These are phyloP conservation scores for Eurytoma adleriae DNA, from an alignment of 2,888 invertebrate genomes.

Conservation along the genomic window DNA sequence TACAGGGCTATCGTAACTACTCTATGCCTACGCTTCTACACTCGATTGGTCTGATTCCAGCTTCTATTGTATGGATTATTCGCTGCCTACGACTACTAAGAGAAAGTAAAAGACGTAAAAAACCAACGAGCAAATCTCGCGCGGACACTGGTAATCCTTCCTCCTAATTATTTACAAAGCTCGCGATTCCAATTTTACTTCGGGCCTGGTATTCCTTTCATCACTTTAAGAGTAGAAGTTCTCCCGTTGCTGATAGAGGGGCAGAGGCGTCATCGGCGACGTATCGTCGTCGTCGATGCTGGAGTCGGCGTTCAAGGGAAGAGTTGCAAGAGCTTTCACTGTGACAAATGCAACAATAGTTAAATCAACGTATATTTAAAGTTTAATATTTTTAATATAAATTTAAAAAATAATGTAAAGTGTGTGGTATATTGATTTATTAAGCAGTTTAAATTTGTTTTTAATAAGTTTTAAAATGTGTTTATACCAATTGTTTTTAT, in stretches of 20 bases:
- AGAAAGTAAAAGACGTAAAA: not conserved
- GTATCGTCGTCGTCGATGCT: conserved; percentile 84
- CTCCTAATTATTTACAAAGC: conserved; percentile 39
- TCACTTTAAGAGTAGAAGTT: conserved; percentile 83
- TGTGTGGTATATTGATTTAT: too few species aligned
- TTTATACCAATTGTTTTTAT: too few species aligned
- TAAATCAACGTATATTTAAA: not conserved
- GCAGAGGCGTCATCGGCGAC: conserved; percentile 87
- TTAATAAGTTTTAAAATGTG: too few species aligned
- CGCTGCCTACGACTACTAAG: not conserved
- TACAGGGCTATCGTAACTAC: conserved; percentile 21
- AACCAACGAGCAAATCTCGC: conserved; percentile 9
- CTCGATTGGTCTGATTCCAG: conserved; percentile 6
- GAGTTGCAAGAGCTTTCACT: conserved; percentile 88
- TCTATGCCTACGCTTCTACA: conserved; percentile 4
- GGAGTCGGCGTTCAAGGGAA: conserved; percentile 79
- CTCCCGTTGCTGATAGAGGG: conserved; percentile 91
- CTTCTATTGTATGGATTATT: conserved; percentile 28
- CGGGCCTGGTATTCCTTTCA: not conserved
- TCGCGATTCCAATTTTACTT: not conserved
- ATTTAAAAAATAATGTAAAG: too few species aligned
- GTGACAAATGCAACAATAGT: conserved; percentile 56
- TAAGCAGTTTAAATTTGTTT: too few species aligned
- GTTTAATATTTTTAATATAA: not conserved
- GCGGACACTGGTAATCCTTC: conserved; percentile 41